Conservation (phyloP, 1,140 invertebrate genomes). For the Caenorhabditis inopinata region DNA sequence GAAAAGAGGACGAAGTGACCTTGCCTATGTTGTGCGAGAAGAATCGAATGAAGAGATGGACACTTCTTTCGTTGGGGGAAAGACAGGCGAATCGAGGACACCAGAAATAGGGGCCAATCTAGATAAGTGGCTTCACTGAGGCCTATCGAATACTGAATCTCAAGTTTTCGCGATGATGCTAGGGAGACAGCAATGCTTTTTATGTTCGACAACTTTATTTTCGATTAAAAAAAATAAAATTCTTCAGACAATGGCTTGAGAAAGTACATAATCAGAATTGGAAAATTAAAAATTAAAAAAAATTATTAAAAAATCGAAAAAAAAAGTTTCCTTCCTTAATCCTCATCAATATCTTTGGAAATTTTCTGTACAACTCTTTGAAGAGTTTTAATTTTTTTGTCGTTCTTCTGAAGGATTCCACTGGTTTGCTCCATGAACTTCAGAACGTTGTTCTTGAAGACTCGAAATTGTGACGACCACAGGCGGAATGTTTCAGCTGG, state of each 20-base stretch:
- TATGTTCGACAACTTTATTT: too few species aligned
- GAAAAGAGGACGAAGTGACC: background rate
- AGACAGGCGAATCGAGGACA: background rate
- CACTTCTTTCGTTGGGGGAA: background rate
- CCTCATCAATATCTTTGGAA: background rate
- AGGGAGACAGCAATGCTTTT: background rate
- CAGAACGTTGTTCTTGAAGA: constrained; percentile 1
- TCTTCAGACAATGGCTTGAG: too few species aligned
- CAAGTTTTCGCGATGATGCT: background rate
- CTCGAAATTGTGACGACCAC: background rate
- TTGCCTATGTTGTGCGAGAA: background rate
- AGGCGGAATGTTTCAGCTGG: constrained; percentile 10
- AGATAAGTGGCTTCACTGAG: constrained; percentile 19
- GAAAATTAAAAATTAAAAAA: too few species aligned
- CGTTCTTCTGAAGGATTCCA: background rate
- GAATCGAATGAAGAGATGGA: background rate
- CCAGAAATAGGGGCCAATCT: constrained; percentile 18
- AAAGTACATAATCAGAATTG: too few species aligned
- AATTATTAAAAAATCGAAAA: too few species aligned
- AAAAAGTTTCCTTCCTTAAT: too few species aligned
- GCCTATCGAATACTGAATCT: background rate
- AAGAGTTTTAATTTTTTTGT: background rate
- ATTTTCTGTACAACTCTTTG: background rate
- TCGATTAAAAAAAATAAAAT: too few species aligned
- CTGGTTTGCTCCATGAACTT: background rate